Evolutionary conservation across 1,140 invertebrate species (phyloP).

Genomic region (Leptinotarsa defecta): DNA sequence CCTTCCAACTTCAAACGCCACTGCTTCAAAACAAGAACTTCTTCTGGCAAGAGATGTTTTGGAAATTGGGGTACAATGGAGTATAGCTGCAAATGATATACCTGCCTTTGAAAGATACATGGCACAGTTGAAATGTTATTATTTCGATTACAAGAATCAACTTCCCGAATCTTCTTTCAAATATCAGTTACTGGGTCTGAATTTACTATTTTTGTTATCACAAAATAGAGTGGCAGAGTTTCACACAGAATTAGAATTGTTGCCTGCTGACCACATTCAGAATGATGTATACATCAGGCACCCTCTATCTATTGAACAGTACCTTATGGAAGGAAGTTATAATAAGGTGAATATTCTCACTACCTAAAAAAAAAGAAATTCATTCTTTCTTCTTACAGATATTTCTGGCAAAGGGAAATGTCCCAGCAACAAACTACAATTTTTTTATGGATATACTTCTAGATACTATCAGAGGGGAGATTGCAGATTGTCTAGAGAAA

Average conservation of each 20-base stretch:
- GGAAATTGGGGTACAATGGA: constrained; percentile 96
- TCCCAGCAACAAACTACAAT: constrained; percentile 94
- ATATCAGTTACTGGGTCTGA: constrained; percentile 93
- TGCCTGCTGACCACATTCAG: constrained; percentile 92
- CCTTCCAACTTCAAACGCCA: constrained; percentile 80
- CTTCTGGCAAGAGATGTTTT: constrained; percentile 88
- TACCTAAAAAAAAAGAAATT: neutral
- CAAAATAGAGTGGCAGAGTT: constrained; percentile 98
- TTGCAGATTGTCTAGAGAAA: constrained; percentile 94
- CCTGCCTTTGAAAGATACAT: constrained; percentile 87
- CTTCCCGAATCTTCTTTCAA: constrained; percentile 93
- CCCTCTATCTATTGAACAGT: constrained; percentile 95
- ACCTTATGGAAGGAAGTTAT: constrained; percentile 98
- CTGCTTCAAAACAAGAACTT: constrained; percentile 83
- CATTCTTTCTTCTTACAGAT: constrained; percentile 61
- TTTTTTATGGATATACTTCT: constrained; percentile 97
- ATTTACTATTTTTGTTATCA: constrained; percentile 93
- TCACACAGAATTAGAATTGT: constrained; percentile 94
- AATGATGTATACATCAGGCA: constrained; percentile 94
- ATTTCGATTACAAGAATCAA: constrained; percentile 91
- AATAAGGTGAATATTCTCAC: constrained; percentile 75
- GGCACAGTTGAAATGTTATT: constrained; percentile 96
- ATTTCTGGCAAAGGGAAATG: constrained; percentile 85
- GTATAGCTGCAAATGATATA: constrained; percentile 88
- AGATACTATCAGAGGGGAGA: constrained; percentile 95